Evolutionary conservation across 2,797 vertebrate species (phyloP), one percentile per base, ranked within the genome.

Genomic region (Melanotaenia maccullochi): DNA sequence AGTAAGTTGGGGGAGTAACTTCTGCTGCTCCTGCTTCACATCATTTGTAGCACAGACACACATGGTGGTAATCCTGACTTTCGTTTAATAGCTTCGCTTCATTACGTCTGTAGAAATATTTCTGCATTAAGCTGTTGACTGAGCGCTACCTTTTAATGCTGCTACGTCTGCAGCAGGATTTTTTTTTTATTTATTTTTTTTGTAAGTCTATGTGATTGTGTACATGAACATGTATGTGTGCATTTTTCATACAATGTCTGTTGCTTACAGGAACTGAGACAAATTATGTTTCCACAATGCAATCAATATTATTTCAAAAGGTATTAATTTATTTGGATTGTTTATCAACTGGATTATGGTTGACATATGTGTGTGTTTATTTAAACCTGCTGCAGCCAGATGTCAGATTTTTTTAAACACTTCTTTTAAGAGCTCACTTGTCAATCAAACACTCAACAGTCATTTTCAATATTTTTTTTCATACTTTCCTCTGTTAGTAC

Each of bases 31-130:
- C 68, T 68, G 67, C 72, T 76, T 56, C 65, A 61, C 64, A 65
- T 83, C 62, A 54, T 75, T 75, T 75, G 81, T 67, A 84, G 78
- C 60, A 56, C 70, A 75, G 22, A 81, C 73, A 66, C 72, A 55
- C 68, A 52, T 38, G 47, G 61, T 66, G 67, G 32, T 74, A 78
- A 76, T 79, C 68, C 76, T 67, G 75, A 68, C 61, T 49, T 60
- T 28, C 1, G 3, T 61, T 68, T 28, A 60, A 75, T 76, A n/a
- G n/a, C 25, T 60, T 52, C 12, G 68, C 1, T 81, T 82, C 64
- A 78, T 85, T 75, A 76, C 33, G 44, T 62, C 32, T 60, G 36
- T 60, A 55, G 68, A 66, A 79, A 82, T 78, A 75, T 65, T 76
- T 82, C 51, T 44, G 56, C 68, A 62, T 70, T 73, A 75, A 79